These are phyloP conservation scores for Burhinus oedicnemus DNA, from an alignment of 2,113 vertebrate species.

Conservation along the genomic window DNA sequence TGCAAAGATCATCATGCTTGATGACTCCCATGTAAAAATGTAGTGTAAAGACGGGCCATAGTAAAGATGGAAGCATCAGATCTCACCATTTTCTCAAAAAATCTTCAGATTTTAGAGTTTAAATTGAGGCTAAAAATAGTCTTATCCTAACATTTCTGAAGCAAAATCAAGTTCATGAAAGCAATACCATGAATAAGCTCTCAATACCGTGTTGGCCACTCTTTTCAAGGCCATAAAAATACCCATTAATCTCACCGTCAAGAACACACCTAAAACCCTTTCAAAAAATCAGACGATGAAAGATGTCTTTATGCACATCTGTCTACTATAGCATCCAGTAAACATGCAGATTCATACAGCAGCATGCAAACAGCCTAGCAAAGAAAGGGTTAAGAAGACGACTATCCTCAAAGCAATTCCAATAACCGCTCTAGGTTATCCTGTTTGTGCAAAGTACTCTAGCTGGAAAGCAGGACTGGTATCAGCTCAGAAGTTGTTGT, in stretches of 20 bases:
- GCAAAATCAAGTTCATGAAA: not conserved
- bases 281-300: not conserved
- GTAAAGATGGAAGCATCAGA: not conserved
- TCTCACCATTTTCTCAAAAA: not conserved
- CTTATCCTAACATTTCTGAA: not conserved
- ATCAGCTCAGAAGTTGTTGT: not conserved
- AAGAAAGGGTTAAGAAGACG: not conserved
- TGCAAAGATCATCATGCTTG: not conserved
- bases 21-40: not conserved
- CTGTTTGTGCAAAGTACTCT: not conserved
- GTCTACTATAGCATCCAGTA: not conserved
- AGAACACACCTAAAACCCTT: not conserved
- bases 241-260: not conserved
- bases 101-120: not conserved
- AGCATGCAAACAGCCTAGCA: constrained; percentile 46
- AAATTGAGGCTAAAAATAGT: not conserved
- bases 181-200: not conserved
- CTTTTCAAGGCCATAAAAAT: not conserved
- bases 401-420: not conserved
- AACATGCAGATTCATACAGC: constrained; percentile 39
- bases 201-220: not conserved
- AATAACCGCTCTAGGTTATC: not conserved
- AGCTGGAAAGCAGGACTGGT: not conserved
- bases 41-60: not conserved
- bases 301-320: not conserved